Evolutionary conservation across 2,797 vertebrate genomes (phyloP), one percentile per base, ranked within the genome.

Genomic region (Sebastes kiyomatsui): DNA sequence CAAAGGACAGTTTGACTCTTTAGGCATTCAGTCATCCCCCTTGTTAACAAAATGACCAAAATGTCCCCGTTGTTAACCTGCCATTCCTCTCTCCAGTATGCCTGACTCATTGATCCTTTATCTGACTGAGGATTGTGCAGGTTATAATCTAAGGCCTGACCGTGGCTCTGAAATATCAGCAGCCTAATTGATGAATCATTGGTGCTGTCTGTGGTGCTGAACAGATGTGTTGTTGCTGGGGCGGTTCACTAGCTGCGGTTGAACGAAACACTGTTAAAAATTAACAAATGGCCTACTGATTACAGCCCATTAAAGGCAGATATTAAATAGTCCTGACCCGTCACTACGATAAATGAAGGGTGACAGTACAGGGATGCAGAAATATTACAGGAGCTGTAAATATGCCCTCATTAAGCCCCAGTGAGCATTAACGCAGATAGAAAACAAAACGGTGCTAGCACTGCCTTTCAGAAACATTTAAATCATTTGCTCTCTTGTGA

Each of bases 331-430:
- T 55, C 52, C 25, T 79, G 82, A 84, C 61, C 72, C 77, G 65
- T 71, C 76, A 60, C 66, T 49, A 16, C 0, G 3, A 82, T 75
- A 72, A 85, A 90, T 80, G 74, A 85, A 81, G 68, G 59, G 38
- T 77, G 72, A 89, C 87, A 62, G 35, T 5, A 82, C 67, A 61
- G 33, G 72, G 74, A 84, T 72, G 76, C 49, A 83, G 65, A 81
- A 87, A 86, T 56, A 83, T 64, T 82, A 82, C 72, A 72, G 62
- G 30, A 56, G 73, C 70, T 71, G 56, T 82, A 77, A 84, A 83
- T 83, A 66, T 85, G 82, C 10, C 83, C 84, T 81, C 70, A 88
- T 87, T 85, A 89, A 90, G 86, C 78, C 38, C 35, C 74, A 80
- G 67, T 84, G 55, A 85, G 82, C 79, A 88, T 88, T 66, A 80